phyloP scores from a whole-genome alignment of 2,888 invertebrate species.

The Ormyrus rosae region DNA sequence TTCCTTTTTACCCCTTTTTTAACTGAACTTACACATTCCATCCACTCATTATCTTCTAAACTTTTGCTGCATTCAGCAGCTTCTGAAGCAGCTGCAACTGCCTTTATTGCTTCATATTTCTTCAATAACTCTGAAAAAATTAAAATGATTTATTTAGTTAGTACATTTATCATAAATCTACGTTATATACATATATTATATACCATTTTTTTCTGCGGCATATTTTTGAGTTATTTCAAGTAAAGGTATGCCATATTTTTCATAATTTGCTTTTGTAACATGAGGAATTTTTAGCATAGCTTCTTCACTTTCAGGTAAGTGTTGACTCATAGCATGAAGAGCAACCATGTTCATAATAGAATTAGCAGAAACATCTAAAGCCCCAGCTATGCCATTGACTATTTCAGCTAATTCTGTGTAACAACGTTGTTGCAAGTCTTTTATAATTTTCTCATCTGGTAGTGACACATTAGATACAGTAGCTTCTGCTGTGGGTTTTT shows the following conservation, averaged over 20 bases:
- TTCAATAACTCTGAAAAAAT: constrained; percentile 37
- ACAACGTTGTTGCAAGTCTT: constrained; percentile 76
- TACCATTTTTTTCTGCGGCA: constrained; percentile 79
- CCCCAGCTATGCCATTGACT: constrained; percentile 77
- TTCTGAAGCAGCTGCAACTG: constrained; percentile 14
- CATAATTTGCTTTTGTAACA: constrained; percentile 90
- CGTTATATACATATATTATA: constrained; percentile 25
- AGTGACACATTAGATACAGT: constrained; percentile 19
- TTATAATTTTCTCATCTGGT: not conserved
- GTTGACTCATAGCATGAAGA: constrained; percentile 83
- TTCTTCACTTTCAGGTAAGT: constrained; percentile 84
- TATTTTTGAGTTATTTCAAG: constrained; percentile 86
- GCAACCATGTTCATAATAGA: constrained; percentile 79
- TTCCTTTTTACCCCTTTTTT: constrained; percentile 66
- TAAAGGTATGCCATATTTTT: constrained; percentile 88
- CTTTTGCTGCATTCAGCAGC: constrained; percentile 36
- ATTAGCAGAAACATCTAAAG: constrained; percentile 77
- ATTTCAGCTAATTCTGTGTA: constrained; percentile 78
- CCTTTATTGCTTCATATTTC: constrained; percentile 14
- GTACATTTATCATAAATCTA: not conserved
- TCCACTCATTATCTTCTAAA: constrained; percentile 41
- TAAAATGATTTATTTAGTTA: not conserved
- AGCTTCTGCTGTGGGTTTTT: not conserved
- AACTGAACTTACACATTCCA: constrained; percentile 25
- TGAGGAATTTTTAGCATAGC: constrained; percentile 91